Percentiles rank a stretch among this genome's conserved stretches.
These are phyloP conservation scores for Artemia sp. DNA, from an alignment of 2,888 invertebrate species.

Conservation along the genomic window DNA sequence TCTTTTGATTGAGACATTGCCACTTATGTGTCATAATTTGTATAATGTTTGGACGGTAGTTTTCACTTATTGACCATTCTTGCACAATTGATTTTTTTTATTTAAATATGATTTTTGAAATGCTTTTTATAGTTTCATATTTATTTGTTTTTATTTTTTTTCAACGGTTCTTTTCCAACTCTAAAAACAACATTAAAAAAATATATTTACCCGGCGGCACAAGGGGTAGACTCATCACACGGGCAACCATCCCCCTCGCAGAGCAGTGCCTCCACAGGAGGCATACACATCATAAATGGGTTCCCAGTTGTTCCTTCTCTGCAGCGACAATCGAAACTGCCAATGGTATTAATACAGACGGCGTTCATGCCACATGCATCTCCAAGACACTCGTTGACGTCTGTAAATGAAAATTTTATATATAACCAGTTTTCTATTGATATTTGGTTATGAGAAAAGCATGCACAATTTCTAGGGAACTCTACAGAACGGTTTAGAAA, in stretches of 20 bases:
- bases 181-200: background rate
- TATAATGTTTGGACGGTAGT: too few relatives aligned
- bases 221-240: constrained; percentile 51
- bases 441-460: too few relatives aligned
- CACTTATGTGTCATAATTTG: too few relatives aligned
- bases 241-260: constrained; percentile 37
- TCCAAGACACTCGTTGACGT: constrained; percentile 34
- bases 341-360: constrained; percentile 71
- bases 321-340: constrained; percentile 75
- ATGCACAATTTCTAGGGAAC: too few relatives aligned
- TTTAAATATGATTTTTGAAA: too few relatives aligned
- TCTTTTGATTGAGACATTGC: too few relatives aligned
- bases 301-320: constrained; percentile 66
- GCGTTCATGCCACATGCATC: constrained; percentile 44
- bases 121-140: too few relatives aligned
- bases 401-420: constrained; percentile 26
- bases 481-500: too few relatives aligned
- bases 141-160: too few relatives aligned
- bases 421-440: background rate
- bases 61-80: too few relatives aligned
- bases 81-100: too few relatives aligned
- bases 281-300: constrained; percentile 57
- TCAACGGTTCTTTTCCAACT: background rate
- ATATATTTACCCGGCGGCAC: constrained; percentile 45
- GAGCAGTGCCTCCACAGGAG: constrained; percentile 25